These are phyloP conservation scores for Rhabdomys dilectus DNA, from an alignment of 2,113 vertebrate species.

Conservation along the genomic window DNA sequence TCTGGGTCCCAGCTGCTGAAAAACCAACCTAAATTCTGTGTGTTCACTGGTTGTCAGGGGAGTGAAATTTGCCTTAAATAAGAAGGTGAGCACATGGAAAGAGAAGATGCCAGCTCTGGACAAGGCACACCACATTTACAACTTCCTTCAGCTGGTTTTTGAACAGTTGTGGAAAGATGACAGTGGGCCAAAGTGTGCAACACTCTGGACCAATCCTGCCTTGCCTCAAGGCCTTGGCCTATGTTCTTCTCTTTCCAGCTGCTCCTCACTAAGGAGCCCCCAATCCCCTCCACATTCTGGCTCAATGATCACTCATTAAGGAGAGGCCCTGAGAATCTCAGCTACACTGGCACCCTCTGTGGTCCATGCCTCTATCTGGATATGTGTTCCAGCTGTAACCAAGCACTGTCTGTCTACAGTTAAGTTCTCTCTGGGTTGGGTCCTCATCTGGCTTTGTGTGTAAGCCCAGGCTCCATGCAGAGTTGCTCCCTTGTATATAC, in stretches of 20 bases:
- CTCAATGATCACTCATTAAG: neutral
- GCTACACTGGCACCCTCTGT: neutral
- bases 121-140: rapidly evolving
- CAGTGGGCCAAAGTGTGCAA: too few relatives aligned
- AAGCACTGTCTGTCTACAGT: neutral
- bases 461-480: neutral
- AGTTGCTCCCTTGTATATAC: neutral
- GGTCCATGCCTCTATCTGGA: too few relatives aligned
- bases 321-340: rapidly evolving
- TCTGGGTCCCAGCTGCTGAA: neutral
- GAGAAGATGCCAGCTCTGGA: rapidly evolving
- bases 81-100: neutral
- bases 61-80: neutral
- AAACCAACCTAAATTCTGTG: neutral
- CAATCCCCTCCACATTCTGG: neutral
- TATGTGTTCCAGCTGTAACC: too few relatives aligned
- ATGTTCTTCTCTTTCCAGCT: neutral
- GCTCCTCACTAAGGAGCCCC: neutral
- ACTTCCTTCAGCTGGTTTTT: neutral
- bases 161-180: neutral
- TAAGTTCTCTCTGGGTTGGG: neutral
- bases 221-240: neutral
- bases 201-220: too few relatives aligned
- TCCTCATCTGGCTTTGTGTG: neutral
- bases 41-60: too few relatives aligned